Base-by-base conservation (phyloP, 2,113 vertebrate genomes). In the Apodemus speciosus region DNA sequence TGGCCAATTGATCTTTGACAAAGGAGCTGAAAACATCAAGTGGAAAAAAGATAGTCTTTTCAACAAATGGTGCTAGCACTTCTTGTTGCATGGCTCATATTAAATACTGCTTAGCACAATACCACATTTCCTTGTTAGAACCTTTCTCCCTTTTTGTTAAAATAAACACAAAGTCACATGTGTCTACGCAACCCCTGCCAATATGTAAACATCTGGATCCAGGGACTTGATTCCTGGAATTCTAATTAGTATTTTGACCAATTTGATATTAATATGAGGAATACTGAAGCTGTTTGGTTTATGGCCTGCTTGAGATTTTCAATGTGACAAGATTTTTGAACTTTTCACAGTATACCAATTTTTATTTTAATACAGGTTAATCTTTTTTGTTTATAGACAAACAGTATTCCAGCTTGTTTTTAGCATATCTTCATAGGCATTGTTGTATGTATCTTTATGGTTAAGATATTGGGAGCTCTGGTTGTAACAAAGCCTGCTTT, bases 371-470 rank as follows among this genome's bases (percentile, higher is more conserved):
- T 60, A 43, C 4, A 46, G 20, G 25, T 27, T 18, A 5, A 27
- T 80, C 83, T 49, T 51, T 8, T 8, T 35, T 72, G 25, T 43
- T 64, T 64, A 4, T 43, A 32, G 30, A 56, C 1, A 27, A 71
- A 51, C 0, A 30, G 15, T 35, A 13, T 2, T 83, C 25, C 20
- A 64, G 18, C 0, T 49, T 56, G 8, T 64, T 43, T 62, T 8
- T 40, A 6, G 43, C 32, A 25, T 11, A 3, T 7, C 2, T 46
- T 35, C 11, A 14, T 35, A 21, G 2, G 2, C 5, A 32, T 43
- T 35, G 5, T 20, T 66, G 16, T 0, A 0, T 27, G 0, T 49
- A 3, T 23, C 23, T 79, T 56, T 43, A 23, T 49, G 0, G 0
- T 2, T 58, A 18, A 32, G 2, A 46, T 18, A 30, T 0, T 25